A percentile compares a stretch with the other conserved stretches of the same genome.
Evolutionary conservation across 1,140 invertebrate genomes (phyloP).

Genomic region (Ephestia elutella): DNA sequence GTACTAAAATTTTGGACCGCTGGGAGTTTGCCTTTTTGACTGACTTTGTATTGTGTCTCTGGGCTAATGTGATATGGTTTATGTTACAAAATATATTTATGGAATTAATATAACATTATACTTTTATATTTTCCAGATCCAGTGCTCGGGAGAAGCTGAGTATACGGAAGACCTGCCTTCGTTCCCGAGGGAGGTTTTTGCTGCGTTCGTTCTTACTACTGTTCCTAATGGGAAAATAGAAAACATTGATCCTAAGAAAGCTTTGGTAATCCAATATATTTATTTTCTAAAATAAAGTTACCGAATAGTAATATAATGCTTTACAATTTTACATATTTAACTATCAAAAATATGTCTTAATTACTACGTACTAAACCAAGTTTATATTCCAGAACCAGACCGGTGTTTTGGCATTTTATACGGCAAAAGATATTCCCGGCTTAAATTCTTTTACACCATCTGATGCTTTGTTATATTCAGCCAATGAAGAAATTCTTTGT

Average conservation of each 20-base stretch:
- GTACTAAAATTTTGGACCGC: no score
- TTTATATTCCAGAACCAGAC: constrained; percentile 62
- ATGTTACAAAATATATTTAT: no score
- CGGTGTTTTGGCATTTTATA: constrained; percentile 82
- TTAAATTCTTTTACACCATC: constrained; percentile 75
- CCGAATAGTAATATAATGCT: no score
- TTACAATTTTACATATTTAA: no score
- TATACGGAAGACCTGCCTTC: constrained; percentile 79
- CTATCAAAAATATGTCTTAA: no score
- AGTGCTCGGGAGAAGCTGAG: constrained; percentile 78
- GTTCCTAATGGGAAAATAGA: constrained; percentile 47
- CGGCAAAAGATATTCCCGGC: constrained; percentile 85
- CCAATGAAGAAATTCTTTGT: constrained; percentile 73
- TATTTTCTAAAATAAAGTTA: neutral
- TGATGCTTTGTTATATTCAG: constrained; percentile 22
- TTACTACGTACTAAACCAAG: no score
- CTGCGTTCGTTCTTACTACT: constrained; percentile 74
- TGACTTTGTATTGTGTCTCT: no score
- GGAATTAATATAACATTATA: neutral
- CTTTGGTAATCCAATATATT: constrained; percentile 64
- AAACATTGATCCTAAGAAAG: constrained; percentile 75
- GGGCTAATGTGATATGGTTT: no score
- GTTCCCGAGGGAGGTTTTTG: constrained; percentile 76
- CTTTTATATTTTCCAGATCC: constrained; percentile 35
- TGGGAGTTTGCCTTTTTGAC: no score